A percentile compares a stretch with the other conserved stretches of the same genome.
phyloP scores from a whole-genome alignment of 2,113 vertebrate species.

The Scartelaos histophorus region DNA sequence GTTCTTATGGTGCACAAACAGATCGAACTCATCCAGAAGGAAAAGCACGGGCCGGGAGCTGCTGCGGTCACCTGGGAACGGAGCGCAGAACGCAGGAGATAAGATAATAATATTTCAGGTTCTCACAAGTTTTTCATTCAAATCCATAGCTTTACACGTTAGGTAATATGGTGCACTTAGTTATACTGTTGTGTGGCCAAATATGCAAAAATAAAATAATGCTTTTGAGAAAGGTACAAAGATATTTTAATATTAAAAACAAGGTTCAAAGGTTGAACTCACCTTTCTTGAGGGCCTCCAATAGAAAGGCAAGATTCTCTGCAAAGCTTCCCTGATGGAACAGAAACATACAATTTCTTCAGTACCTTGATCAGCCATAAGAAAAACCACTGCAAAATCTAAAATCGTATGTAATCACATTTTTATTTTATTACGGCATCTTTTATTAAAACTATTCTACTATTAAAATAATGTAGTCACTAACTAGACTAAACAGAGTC shows the following conservation, averaged over 20 bases:
- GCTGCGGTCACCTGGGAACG: conserved; percentile 80
- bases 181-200: no score
- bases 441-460: no score
- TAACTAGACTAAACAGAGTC: no score
- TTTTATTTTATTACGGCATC: no score
- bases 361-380: neutral
- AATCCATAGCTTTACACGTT: no score
- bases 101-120: neutral
- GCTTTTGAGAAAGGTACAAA: no score
- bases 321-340: conserved; percentile 90
- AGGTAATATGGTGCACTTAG: no score
- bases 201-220: no score
- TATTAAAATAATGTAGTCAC: no score
- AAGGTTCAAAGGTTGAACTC: neutral
- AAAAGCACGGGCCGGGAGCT: conserved; percentile 90
- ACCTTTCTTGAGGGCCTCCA: conserved; percentile 95
- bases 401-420: neutral
- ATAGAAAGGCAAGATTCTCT: conserved; percentile 91
- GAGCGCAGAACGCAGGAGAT: neutral
- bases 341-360: neutral
- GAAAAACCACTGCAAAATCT: neutral
- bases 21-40: conserved; percentile 94
- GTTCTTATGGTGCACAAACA: conserved; percentile 96
- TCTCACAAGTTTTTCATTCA: no score
- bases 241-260: neutral